Conservation (phyloP, 2,888 invertebrate species). For the Entomobrya multifasciata region DNA sequence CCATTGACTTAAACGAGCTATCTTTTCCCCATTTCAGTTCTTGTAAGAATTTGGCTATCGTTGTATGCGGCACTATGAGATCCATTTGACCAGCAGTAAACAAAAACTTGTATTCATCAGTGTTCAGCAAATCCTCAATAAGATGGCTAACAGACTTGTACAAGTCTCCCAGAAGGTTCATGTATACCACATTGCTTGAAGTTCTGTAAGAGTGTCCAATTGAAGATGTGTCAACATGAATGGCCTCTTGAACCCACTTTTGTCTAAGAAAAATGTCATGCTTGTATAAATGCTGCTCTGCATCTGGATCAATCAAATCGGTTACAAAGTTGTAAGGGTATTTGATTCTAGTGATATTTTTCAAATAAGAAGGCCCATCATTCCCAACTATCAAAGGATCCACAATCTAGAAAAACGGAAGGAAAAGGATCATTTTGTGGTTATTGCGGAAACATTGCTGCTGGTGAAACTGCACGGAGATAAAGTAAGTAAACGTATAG, state of each 20-base stretch:
- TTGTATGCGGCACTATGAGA: slow-evolving; percentile 93
- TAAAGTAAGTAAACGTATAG: not conserved
- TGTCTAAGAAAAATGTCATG: slow-evolving; percentile 58
- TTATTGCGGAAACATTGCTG: not conserved
- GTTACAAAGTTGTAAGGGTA: slow-evolving; percentile 52
- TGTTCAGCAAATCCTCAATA: slow-evolving; percentile 85
- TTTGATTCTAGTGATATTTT: slow-evolving; percentile 67
- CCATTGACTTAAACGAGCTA: slow-evolving; percentile 86
- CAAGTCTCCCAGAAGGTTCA: slow-evolving; percentile 87
- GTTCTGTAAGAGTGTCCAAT: slow-evolving; percentile 75
- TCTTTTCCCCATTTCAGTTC: slow-evolving; percentile 87
- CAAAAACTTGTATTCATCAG: slow-evolving; percentile 85
- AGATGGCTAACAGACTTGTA: slow-evolving; percentile 90
- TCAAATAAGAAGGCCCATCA: slow-evolving; percentile 54
- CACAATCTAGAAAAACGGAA: slow-evolving; percentile 43
- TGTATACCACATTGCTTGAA: slow-evolving; percentile 84
- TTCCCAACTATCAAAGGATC: slow-evolving; percentile 66
- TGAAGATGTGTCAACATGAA: slow-evolving; percentile 81
- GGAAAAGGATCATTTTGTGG: not conserved
- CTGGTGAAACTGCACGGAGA: no score
- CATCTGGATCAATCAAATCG: not conserved
- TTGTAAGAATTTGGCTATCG: slow-evolving; percentile 89
- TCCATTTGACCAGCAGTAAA: slow-evolving; percentile 95
- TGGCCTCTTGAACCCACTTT: slow-evolving; percentile 79
- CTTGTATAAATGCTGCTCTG: not conserved